phyloP scores from a whole-genome alignment of 2,888 invertebrate species.

The Eilema griseolum region DNA sequence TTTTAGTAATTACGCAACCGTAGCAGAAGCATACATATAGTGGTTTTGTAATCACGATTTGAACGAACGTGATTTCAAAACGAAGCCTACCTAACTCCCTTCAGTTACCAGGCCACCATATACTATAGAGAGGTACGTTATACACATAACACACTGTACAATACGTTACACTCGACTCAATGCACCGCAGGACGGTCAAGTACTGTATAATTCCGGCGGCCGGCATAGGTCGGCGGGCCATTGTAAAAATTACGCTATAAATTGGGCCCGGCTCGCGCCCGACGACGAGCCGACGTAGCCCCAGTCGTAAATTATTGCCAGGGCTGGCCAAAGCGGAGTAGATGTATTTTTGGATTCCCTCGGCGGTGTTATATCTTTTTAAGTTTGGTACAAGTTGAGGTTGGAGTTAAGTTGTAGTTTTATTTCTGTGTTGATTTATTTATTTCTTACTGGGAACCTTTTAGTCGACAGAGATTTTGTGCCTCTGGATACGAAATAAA shows the following conservation, averaged over 20 bases:
- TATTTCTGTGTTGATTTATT: constrained; percentile 14
- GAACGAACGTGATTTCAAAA: no score
- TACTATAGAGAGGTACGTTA: constrained; percentile 11
- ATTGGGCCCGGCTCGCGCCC: constrained; percentile 63
- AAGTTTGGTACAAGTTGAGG: constrained; percentile 17
- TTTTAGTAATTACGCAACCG: background rate
- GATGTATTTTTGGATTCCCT: constrained; percentile 18
- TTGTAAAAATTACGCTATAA: constrained; percentile 83
- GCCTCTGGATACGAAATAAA: background rate
- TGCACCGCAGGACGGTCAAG: constrained; percentile 41
- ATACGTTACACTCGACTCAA: constrained; percentile 20
- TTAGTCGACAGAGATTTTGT: background rate
- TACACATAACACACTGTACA: constrained; percentile 17
- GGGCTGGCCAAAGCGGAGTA: constrained; percentile 44
- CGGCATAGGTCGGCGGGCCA: constrained; percentile 65
- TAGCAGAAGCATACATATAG: background rate
- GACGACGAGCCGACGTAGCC: constrained; percentile 62
- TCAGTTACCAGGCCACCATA: constrained; percentile 23
- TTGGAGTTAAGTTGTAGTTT: constrained; percentile 14
- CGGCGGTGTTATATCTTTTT: constrained; percentile 17
- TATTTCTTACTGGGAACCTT: constrained; percentile 8
- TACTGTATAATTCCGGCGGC: constrained; percentile 61
- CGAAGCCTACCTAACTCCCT: background rate
- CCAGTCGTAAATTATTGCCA: constrained; percentile 60
- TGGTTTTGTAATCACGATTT: background rate